These are phyloP conservation scores for Brachionus rotundiformis DNA, from an alignment of 1,140 invertebrate genomes.

Conservation along the genomic window DNA sequence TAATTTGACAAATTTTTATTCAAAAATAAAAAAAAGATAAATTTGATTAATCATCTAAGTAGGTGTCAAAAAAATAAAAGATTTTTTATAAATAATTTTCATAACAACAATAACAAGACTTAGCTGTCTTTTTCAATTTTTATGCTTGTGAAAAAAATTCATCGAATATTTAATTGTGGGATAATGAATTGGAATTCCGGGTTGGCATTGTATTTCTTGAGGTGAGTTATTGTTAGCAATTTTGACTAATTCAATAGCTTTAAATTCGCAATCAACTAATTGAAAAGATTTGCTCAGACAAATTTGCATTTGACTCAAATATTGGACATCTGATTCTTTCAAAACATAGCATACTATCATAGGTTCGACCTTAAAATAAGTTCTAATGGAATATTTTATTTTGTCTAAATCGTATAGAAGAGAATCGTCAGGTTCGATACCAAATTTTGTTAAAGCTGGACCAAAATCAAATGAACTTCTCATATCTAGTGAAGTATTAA, in stretches of 20 bases:
- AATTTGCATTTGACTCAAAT: conserved; percentile 50
- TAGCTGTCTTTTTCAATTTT: neutral
- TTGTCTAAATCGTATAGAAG: conserved; percentile 45
- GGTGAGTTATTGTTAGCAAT: neutral
- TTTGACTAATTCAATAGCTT: conserved; percentile 43
- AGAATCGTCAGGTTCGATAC: conserved; percentile 17
- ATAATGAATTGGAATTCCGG: conserved; percentile 37
- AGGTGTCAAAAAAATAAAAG: neutral
- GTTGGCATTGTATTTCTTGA: conserved; percentile 49
- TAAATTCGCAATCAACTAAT: conserved; percentile 50
- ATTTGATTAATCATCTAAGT: neutral
- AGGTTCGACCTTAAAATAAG: conserved; percentile 35
- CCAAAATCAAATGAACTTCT: conserved; percentile 30
- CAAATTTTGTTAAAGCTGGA: conserved; percentile 1
- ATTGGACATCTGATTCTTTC: conserved; percentile 51
- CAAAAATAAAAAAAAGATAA: too few species aligned
- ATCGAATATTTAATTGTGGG: conserved; percentile 41
- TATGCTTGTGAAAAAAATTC: neutral
- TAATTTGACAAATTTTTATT: too few species aligned
- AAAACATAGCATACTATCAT: conserved; percentile 50
- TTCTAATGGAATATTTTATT: conserved; percentile 24
- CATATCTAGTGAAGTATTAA: conserved; percentile 8
- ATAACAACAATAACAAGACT: neutral
- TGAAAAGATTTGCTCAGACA: conserved; percentile 49
- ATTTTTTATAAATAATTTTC: neutral